Conservation (phyloP, 2,797 vertebrate genomes). For the Platalea minor region DNA sequence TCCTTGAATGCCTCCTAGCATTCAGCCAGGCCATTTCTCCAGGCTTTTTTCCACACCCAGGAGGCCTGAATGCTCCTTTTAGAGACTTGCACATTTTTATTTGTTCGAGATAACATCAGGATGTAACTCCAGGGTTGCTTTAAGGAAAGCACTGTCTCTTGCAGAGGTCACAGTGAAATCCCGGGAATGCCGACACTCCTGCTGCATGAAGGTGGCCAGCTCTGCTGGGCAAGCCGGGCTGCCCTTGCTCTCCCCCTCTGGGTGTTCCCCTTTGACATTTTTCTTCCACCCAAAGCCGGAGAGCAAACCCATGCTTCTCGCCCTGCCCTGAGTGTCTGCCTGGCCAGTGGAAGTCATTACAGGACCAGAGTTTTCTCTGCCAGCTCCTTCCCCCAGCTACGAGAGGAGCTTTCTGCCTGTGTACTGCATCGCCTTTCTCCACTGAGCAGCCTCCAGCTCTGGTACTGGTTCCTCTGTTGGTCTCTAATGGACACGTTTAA, state of each 20-base stretch:
- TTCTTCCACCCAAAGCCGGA: neutral
- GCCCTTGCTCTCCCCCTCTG: neutral
- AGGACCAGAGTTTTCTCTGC: neutral
- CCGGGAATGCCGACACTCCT: neutral
- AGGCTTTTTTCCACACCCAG: neutral
- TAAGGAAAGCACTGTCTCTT: neutral
- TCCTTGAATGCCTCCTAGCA: neutral
- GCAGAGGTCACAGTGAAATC: neutral
- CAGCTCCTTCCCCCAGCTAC: neutral
- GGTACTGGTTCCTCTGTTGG: neutral
- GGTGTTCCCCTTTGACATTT: rapidly evolving
- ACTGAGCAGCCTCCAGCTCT: neutral
- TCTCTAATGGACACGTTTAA: neutral
- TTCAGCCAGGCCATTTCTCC: neutral
- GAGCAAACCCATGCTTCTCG: neutral
- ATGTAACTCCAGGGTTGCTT: neutral
- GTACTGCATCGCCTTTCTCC: neutral
- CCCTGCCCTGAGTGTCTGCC: no score
- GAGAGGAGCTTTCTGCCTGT: neutral
- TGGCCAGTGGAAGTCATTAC: neutral
- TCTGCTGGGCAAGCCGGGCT: neutral
- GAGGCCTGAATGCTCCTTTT: neutral
- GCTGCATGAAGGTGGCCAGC: neutral
- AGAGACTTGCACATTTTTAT: rapidly evolving
- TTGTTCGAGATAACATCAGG: rapidly evolving